A percentile compares a stretch with the other conserved stretches of the same genome.
These are phyloP conservation scores for Barnardius zonarius DNA, from an alignment of 2,113 vertebrate species.

Conservation along the genomic window DNA sequence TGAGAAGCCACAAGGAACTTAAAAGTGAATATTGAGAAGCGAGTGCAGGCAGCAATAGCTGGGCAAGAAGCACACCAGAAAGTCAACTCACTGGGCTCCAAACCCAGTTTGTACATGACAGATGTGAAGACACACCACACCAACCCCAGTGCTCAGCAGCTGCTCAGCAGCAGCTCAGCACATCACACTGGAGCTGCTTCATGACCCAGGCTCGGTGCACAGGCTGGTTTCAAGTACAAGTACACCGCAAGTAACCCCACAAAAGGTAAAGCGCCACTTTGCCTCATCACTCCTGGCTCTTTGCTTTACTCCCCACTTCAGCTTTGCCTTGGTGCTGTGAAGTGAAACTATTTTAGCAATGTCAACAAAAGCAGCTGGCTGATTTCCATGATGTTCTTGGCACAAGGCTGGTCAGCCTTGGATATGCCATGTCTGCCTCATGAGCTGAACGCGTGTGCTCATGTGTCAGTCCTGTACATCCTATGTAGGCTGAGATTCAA, in stretches of 20 bases:
- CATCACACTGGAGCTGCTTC: no score
- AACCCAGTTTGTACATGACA: neutral
- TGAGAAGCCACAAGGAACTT: neutral
- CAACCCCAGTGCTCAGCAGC: neutral
- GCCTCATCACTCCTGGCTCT: neutral
- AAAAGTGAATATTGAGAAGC: neutral
- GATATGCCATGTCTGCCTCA: constrained; percentile 47
- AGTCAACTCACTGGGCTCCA: neutral
- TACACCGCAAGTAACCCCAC: neutral
- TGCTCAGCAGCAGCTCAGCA: neutral
- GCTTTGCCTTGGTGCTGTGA: neutral
- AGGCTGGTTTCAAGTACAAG: no score
- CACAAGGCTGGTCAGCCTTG: constrained; percentile 19
- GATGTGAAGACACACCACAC: rapidly evolving
- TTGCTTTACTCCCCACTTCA: neutral
- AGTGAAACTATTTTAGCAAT: constrained; percentile 26
- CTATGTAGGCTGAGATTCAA: neutral
- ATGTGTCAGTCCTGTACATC: neutral
- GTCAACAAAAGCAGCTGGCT: constrained; percentile 65
- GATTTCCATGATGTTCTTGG: constrained; percentile 33
- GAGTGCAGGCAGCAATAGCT: rapidly evolving
- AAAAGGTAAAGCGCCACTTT: neutral
- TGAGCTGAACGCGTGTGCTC: constrained; percentile 3
- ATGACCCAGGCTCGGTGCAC: neutral
- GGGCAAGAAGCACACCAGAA: neutral